Conservation (phyloP, 2,797 vertebrate species). For the Periophthalmus magnuspinnatus region DNA sequence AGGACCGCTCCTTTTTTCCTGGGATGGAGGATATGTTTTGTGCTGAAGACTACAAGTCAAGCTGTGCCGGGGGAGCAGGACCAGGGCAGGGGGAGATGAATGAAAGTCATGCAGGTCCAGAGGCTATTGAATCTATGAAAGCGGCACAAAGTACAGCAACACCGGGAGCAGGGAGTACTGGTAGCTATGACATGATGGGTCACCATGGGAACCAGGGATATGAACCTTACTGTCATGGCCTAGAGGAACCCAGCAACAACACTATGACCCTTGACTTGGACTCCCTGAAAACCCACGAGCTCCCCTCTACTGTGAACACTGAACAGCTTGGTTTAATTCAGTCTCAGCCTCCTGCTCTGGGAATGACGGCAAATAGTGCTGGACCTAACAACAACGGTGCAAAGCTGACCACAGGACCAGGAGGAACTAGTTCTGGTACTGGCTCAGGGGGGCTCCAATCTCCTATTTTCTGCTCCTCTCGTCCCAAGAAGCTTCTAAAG, state of each 20-base stretch:
- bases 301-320: slow-evolving; percentile 91
- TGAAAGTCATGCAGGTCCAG: slow-evolving; percentile 75
- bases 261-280: slow-evolving; percentile 87
- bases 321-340: slow-evolving; percentile 93
- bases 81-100: slow-evolving; percentile 79
- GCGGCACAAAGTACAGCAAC: slow-evolving; percentile 66
- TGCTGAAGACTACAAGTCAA: slow-evolving; percentile 85
- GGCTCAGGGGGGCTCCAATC: slow-evolving; percentile 83
- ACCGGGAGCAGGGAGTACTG: slow-evolving; percentile 62
- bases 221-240: slow-evolving; percentile 79
- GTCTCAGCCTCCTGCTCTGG: slow-evolving; percentile 74
- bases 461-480: slow-evolving; percentile 91
- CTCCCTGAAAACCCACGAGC: slow-evolving; percentile 86
- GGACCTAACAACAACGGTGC: slow-evolving; percentile 69
- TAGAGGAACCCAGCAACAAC: slow-evolving; percentile 76
- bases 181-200: slow-evolving; percentile 82
- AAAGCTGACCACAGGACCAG: slow-evolving; percentile 70
- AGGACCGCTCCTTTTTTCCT: slow-evolving; percentile 93
- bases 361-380: slow-evolving; percentile 67
- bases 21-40: slow-evolving; percentile 98
- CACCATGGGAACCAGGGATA: slow-evolving; percentile 81
- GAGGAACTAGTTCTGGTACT: slow-evolving; percentile 58
- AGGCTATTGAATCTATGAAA: slow-evolving; percentile 77
- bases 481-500: slow-evolving; percentile 93
- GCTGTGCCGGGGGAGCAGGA: slow-evolving; percentile 79